A percentile compares a stretch with the other conserved stretches of the same genome.
These are phyloP conservation scores for Noctua pronuba DNA, from an alignment of 2,888 invertebrate genomes.

Conservation along the genomic window DNA sequence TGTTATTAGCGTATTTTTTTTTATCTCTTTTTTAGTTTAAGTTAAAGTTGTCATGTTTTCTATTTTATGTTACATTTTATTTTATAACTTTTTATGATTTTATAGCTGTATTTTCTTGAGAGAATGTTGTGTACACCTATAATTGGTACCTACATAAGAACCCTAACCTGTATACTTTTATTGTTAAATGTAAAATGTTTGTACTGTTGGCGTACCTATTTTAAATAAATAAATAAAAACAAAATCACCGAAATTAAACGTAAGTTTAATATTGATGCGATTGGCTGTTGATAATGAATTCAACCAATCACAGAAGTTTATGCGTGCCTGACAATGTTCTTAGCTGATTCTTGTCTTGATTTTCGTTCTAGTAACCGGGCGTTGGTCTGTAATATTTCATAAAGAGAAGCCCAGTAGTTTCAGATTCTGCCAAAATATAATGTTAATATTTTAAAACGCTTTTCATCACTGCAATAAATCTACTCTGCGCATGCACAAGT, in stretches of 20 bases:
- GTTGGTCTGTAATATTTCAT: constrained; percentile 20
- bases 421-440: neutral
- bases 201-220: too few relatives aligned
- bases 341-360: neutral
- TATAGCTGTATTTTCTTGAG: too few relatives aligned
- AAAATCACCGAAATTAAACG: neutral
- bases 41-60: too few relatives aligned
- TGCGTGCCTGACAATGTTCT: neutral
- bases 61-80: too few relatives aligned
- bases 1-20: too few relatives aligned
- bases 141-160: too few relatives aligned
- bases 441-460: constrained; percentile 20
- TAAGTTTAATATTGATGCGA: neutral
- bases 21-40: too few relatives aligned
- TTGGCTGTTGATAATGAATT: neutral
- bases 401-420: neutral
- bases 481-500: neutral
- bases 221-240: too few relatives aligned
- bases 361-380: neutral
- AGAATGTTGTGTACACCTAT: too few relatives aligned
- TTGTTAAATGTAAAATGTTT: too few relatives aligned
- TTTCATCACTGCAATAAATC: constrained; percentile 28
- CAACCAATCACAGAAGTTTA: neutral
- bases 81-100: too few relatives aligned
- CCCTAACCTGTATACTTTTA: too few relatives aligned